These are phyloP conservation scores for Mellilla xanthometata DNA, from an alignment of 2,888 invertebrate genomes.

Conservation along the genomic window DNA sequence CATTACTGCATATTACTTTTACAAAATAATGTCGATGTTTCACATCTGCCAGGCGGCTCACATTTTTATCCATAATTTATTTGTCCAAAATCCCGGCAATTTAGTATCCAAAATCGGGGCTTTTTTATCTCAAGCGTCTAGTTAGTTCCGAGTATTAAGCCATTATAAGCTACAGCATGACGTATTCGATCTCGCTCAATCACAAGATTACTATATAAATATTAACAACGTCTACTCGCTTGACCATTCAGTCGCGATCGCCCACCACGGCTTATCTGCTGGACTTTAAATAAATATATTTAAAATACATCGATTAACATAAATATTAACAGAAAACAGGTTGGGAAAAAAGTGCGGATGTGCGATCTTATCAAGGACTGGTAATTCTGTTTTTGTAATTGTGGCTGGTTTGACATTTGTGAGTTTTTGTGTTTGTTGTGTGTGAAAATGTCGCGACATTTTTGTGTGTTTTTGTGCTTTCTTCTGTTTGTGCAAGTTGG, in stretches of 20 bases:
- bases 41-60: no score
- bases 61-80: no score
- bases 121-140: not conserved
- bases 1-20: no score
- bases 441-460: slow-evolving; percentile 39
- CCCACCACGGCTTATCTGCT: not conserved
- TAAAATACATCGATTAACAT: not conserved
- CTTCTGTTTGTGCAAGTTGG: slow-evolving; percentile 50
- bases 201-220: slow-evolving; percentile 27
- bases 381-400: slow-evolving; percentile 1
- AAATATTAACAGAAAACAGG: not conserved
- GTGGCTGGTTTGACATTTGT: not conserved
- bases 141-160: not conserved
- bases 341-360: slow-evolving; percentile 4
- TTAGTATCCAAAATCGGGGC: not conserved
- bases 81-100: slow-evolving; percentile 17
- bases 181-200: slow-evolving; percentile 23
- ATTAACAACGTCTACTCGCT: slow-evolving; percentile 20
- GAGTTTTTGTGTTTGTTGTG: slow-evolving; percentile 14
- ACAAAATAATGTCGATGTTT: no score
- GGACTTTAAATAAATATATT: not conserved
- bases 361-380: slow-evolving; percentile 3
- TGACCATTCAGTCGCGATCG: slow-evolving; percentile 12
- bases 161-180: slow-evolving; percentile 11
- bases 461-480: slow-evolving; percentile 46